Conservation (phyloP, 2,888 invertebrate genomes). For the Eudemis profundana region DNA sequence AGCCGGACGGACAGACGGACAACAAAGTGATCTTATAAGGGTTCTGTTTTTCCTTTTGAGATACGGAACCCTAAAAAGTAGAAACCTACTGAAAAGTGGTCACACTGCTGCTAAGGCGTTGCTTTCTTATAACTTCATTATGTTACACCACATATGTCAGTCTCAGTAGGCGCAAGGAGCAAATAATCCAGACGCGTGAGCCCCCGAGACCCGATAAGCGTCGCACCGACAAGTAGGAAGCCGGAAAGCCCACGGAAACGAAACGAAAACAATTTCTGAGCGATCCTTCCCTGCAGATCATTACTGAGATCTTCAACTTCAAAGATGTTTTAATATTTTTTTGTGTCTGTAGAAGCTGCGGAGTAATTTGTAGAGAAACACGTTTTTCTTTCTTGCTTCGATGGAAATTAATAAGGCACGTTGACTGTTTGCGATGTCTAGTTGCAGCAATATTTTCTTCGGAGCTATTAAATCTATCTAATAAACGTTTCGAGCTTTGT, state of each 20-base stretch:
- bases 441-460: slow-evolving; percentile 28
- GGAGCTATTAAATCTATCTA: slow-evolving; percentile 32
- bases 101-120: no score
- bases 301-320: slow-evolving; percentile 69
- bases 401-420: slow-evolving; percentile 59
- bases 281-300: slow-evolving; percentile 68
- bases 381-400: slow-evolving; percentile 54
- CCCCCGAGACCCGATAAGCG: slow-evolving; percentile 57
- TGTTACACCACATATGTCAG: no score
- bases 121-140: no score
- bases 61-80: no score
- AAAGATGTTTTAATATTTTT: slow-evolving; percentile 65
- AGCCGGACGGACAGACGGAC: no score
- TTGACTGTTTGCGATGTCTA: slow-evolving; percentile 42
- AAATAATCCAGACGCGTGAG: no score
- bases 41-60: no score
- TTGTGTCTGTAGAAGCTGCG: slow-evolving; percentile 56
- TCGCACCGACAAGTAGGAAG: slow-evolving; percentile 56
- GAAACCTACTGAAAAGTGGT: no score
- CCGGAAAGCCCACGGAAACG: slow-evolving; percentile 54
- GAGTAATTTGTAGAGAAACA: slow-evolving; percentile 59
- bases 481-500: slow-evolving; percentile 18
- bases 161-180: no score
- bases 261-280: slow-evolving; percentile 73
- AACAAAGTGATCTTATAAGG: no score